Evolutionary conservation across 2,888 invertebrate species (phyloP).

Genomic region (Trimorus sp.): DNA sequence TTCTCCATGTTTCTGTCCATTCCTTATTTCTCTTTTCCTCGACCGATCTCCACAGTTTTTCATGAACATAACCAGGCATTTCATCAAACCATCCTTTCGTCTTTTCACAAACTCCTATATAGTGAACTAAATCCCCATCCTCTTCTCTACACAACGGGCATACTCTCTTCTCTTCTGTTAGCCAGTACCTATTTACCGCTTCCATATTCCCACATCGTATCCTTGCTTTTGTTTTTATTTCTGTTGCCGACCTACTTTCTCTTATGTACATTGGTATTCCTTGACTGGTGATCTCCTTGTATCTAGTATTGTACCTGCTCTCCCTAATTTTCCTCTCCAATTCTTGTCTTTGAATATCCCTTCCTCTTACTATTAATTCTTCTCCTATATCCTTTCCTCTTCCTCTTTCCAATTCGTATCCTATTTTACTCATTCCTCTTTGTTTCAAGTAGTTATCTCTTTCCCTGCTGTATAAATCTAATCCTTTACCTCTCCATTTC

Average conservation of each 20-base stretch:
- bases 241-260: neutral
- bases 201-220: neutral
- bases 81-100: neutral
- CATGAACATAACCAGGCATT: too few species aligned
- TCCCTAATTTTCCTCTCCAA: neutral
- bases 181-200: neutral
- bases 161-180: neutral
- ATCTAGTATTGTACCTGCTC: neutral
- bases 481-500: neutral
- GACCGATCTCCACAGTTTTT: too few species aligned
- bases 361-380: neutral
- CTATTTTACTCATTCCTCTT: neutral
- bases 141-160: neutral
- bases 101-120: neutral
- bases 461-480: neutral
- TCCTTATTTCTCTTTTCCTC: too few species aligned
- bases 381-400: neutral
- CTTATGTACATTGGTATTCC: neutral
- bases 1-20: too few species aligned
- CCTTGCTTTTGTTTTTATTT: neutral
- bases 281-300: neutral
- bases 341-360: neutral
- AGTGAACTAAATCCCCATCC: neutral
- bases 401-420: neutral
- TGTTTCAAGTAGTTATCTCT: neutral